Evolutionary conservation across 1,140 invertebrate genomes (phyloP).

Genomic region (Pseudobourletiella spinata): DNA sequence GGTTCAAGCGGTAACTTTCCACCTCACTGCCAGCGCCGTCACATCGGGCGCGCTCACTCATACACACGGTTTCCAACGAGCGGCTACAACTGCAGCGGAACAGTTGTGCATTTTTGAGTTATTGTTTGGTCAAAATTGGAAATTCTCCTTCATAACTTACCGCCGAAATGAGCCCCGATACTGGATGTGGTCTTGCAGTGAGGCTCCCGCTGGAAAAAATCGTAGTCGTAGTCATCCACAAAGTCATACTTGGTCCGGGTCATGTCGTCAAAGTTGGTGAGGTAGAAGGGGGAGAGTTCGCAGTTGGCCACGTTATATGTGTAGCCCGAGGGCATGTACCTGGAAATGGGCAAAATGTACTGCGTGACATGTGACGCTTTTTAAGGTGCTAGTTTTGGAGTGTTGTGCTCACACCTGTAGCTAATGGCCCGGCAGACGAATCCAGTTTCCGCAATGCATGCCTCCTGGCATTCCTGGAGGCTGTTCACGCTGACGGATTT

Average conservation of each 20-base stretch:
- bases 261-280: slow-evolving; percentile 15
- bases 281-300: slow-evolving; percentile 30
- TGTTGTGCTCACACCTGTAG: too few relatives aligned
- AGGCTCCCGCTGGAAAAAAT: slow-evolving; percentile 35
- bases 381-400: too few relatives aligned
- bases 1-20: too few relatives aligned
- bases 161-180: slow-evolving; percentile 21
- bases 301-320: slow-evolving; percentile 31
- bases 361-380: too few relatives aligned
- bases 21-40: too few relatives aligned
- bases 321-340: slow-evolving; percentile 22
- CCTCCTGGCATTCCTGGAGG: slow-evolving; percentile 29
- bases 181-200: slow-evolving; percentile 32
- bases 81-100: too few relatives aligned
- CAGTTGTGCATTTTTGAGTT: neutral
- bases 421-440: slow-evolving; percentile 29
- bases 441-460: slow-evolving; percentile 26
- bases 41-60: too few relatives aligned
- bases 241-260: slow-evolving; percentile 19
- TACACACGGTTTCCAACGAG: too few relatives aligned
- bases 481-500: slow-evolving; percentile 21
- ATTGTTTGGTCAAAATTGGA: neutral
- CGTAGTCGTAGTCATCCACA: slow-evolving; percentile 35
- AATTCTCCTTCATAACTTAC: slow-evolving; percentile 4
- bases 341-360: too few relatives aligned